Evolutionary conservation across 2,113 vertebrate species (phyloP), one percentile per base, ranked within the genome.

Genomic region (Paradisaea rubra): DNA sequence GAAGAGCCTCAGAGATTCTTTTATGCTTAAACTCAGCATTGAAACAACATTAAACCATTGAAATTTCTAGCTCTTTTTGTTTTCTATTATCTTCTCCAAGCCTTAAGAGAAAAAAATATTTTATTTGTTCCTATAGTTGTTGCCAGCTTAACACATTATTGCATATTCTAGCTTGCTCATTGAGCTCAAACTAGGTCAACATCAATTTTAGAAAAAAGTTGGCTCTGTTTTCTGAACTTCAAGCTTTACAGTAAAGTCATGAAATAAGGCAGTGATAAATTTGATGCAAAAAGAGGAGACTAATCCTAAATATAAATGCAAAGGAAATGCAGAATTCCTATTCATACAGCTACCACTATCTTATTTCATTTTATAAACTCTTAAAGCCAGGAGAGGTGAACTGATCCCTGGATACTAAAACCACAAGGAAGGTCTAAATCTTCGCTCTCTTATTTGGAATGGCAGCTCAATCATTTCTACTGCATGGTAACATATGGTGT

Each of bases 1-100:
- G 92, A 93, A 96, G 78, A 93, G 76, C 41, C 71, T 92, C 86
- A 94, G 68, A 93, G 86, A 81, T 89, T 96, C 94, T 91, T 96
- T 96, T 95, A 84, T 95, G 39, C 72, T 95, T 91, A 92, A 88
- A 88, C 64, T 77, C 61, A 64, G 50, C 69, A 84, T 33, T 1
- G 12, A 94, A 88, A 76, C 52, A 95, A 86, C 42, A 91, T 88
- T 66, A 79, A 97, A 79, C 54, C 74, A 70, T 52, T 89, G 87
- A 93, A 49, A 90, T 81, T 63, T 81, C 80, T 77, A 74, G 37
- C 15, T 83, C 64, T 71, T 90, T 94, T 84, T 77, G 15, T 83
- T 88, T 90, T 35, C 39, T 65, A 30, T 81, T 90, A 50, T 72
- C 66, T 90, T 88, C 57, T 71, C 47, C 35, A 74, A 69, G n/a